Percentiles rank a stretch among this genome's conserved stretches.
phyloP scores from a whole-genome alignment of 2,797 vertebrate species.

The Brachymystax lenok region DNA sequence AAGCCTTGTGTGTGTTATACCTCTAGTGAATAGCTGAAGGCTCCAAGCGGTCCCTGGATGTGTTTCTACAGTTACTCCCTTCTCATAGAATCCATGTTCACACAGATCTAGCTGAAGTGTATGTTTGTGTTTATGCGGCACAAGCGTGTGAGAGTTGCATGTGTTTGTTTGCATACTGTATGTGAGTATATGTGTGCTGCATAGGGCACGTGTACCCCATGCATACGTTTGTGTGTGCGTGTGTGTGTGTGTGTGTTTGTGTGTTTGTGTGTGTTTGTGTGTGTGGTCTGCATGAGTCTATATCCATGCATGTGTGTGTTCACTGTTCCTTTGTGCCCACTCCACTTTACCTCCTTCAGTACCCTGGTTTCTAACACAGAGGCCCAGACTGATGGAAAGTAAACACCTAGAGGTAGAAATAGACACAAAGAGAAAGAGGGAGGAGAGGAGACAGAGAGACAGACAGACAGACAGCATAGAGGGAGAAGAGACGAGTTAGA shows the following conservation, averaged over 20 bases:
- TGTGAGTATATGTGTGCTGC: neutral
- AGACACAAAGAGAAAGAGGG: too few species aligned
- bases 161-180: neutral
- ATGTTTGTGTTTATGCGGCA: slow-evolving; percentile 2
- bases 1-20: too few species aligned
- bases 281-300: neutral
- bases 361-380: neutral
- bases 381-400: neutral
- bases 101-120: neutral
- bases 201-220: neutral
- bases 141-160: slow-evolving; percentile 6
- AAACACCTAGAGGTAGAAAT: too few species aligned
- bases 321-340: neutral
- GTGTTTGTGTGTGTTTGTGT: too few species aligned
- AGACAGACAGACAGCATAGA: neutral
- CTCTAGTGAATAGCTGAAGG: neutral
- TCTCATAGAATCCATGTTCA: neutral
- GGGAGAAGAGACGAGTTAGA: too few species aligned
- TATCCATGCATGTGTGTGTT: neutral
- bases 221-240: neutral
- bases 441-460: neutral
- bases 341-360: neutral
- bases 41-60: neutral
- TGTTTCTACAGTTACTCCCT: neutral
- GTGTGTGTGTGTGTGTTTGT: slow-evolving; percentile 11